Evolutionary conservation across 2,888 invertebrate genomes (phyloP), one percentile per base, ranked within the genome.

Genomic region (Venusia cambrica): DNA sequence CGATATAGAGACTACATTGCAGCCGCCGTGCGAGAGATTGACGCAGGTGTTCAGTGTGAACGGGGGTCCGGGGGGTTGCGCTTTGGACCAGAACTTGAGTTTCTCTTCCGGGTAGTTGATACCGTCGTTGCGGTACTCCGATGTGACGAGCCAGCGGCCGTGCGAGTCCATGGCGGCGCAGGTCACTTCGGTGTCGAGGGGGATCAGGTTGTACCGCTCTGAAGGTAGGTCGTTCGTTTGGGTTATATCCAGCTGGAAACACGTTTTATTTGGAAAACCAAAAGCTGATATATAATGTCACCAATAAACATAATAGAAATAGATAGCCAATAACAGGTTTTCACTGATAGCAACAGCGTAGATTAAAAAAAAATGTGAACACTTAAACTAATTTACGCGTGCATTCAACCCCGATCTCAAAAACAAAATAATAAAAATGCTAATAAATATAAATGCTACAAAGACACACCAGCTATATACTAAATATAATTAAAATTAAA

Each of bases 211-310:
- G 45, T 70, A 62, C 41, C 84, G 63, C 18, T 76, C 76, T 2
- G 84, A 64, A 20, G 84, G 81, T 25, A 85, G 59, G 22, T 57
- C 73, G 48, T 88, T 88, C 52, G 68, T 66, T 52, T 70, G 65
- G 20, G 88, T 88, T 54, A 88, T 78, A 38, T 88, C 88, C 41
- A 87, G 62, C 88, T 88, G 69, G 9, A 69, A 10, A 67, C n/a
- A n/a, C n/a, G n/a, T n/a, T n/a, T n/a, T n/a, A n/a, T n/a, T n/a
- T n/a, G n/a, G n/a, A n/a, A n/a, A n/a, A n/a, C n/a, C n/a, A n/a
- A n/a, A n/a, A n/a, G n/a, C n/a, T n/a, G n/a, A n/a, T n/a, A n/a
- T n/a, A n/a, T n/a, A n/a, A n/a, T n/a, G n/a, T n/a, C n/a, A n/a
- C n/a, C n/a, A n/a, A n/a, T n/a, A n/a, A n/a, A n/a, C n/a, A n/a